Conservation (phyloP, 2,113 vertebrate genomes). For the Semnornis frantzii region DNA sequence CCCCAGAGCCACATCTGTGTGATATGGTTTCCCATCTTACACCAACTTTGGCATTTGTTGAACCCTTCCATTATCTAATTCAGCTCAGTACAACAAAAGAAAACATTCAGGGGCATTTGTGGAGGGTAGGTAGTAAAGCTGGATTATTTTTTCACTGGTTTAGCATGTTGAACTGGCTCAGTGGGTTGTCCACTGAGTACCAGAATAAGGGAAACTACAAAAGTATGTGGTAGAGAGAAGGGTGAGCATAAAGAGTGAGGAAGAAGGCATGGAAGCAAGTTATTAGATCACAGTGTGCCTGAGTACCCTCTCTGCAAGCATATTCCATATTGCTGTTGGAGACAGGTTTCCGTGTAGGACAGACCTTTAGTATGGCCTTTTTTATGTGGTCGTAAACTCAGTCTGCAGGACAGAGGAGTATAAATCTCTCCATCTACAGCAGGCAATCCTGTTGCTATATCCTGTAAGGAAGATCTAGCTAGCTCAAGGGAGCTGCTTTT, state of each 20-base stretch:
- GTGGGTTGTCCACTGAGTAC: not conserved
- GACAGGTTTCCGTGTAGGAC: not conserved
- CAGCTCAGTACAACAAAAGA: not conserved
- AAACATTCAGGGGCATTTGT: not conserved
- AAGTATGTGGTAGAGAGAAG: not conserved
- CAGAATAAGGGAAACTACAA: not conserved
- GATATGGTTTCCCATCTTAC: not conserved
- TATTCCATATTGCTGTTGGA: not conserved
- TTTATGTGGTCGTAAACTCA: slow-evolving; percentile 4
- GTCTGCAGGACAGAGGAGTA: not conserved
- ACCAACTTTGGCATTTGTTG: not conserved
- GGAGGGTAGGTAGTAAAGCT: not conserved
- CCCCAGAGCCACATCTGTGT: not conserved
- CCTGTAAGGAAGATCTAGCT: not conserved
- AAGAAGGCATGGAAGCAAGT: not conserved
- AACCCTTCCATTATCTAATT: not conserved
- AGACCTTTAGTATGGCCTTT: not conserved
- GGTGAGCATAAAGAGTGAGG: not conserved
- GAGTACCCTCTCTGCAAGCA: not conserved
- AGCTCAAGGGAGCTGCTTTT: slow-evolving; percentile 41
- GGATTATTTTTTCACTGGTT: not conserved
- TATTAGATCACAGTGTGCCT: not conserved
- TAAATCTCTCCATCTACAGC: not conserved
- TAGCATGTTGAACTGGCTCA: not conserved
- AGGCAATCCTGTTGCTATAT: not conserved